These are phyloP conservation scores for Ashinkailepas kermadecensis DNA, from an alignment of 2,888 invertebrate genomes.

Conservation along the genomic window DNA sequence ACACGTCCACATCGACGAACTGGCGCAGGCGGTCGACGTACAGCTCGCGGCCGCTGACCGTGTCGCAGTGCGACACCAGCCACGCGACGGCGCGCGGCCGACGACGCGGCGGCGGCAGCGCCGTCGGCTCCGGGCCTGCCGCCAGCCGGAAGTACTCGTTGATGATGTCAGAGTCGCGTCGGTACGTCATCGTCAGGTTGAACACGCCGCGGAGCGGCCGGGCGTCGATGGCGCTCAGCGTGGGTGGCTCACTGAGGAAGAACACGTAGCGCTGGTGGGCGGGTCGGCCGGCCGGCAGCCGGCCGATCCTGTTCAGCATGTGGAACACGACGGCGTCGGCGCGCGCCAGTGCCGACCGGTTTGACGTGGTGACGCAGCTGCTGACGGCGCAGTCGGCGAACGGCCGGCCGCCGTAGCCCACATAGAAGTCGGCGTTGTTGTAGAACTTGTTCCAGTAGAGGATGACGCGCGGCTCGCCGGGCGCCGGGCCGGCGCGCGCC, in stretches of 20 bases:
- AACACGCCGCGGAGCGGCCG: constrained; percentile 24
- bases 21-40: neutral
- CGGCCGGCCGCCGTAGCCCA: neutral
- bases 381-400: neutral
- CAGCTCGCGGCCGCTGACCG: constrained; percentile 1
- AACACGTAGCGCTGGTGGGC: constrained; percentile 33
- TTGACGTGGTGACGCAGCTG: constrained; percentile 10
- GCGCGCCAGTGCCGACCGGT: constrained; percentile 29
- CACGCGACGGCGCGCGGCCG: neutral
- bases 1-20: neutral
- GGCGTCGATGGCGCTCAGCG: constrained; percentile 18
- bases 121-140: neutral
- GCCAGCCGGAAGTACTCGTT: constrained; percentile 25
- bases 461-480: no score
- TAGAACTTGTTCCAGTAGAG: constrained; percentile 14
- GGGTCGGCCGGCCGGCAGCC: constrained; percentile 29
- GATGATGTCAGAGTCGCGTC: constrained; percentile 30
- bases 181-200: constrained; percentile 31
- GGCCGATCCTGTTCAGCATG: constrained; percentile 27
- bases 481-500: no score
- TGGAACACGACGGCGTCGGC: constrained; percentile 35
- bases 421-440: neutral
- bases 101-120: neutral
- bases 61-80: constrained; percentile 14
- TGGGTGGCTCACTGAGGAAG: constrained; percentile 34